These are phyloP conservation scores for Muschampia plurimacula DNA, from an alignment of 2,888 invertebrate genomes.

Conservation along the genomic window DNA sequence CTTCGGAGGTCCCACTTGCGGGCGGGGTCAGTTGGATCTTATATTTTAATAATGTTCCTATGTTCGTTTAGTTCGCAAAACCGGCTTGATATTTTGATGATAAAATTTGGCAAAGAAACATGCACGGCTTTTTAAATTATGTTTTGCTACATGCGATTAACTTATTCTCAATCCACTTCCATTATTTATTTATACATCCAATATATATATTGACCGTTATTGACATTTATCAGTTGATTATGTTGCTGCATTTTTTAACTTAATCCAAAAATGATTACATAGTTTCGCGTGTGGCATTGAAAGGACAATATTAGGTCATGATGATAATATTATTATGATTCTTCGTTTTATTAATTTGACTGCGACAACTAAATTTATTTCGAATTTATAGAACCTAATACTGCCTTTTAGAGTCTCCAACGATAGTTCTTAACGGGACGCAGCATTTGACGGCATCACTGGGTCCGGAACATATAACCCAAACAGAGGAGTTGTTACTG, in stretches of 20 bases:
- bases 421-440: slow-evolving; percentile 94
- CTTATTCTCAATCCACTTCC: neutral
- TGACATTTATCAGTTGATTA: neutral
- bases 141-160: slow-evolving; percentile 1
- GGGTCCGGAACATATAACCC: slow-evolving; percentile 91
- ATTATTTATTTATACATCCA: neutral
- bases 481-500: slow-evolving; percentile 95
- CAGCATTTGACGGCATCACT: slow-evolving; percentile 93
- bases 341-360: neutral
- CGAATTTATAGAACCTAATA: neutral
- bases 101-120: neutral
- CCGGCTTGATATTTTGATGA: neutral
- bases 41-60: neutral
- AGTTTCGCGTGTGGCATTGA: slow-evolving; percentile 8
- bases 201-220: neutral
- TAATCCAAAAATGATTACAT: slow-evolving; percentile 2
- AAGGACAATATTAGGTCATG: neutral
- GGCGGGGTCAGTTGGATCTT: slow-evolving; percentile 86
- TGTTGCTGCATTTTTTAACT: neutral
- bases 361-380: neutral
- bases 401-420: slow-evolving; percentile 90
- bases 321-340: neutral
- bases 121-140: neutral
- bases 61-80: slow-evolving; percentile 3
- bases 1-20: slow-evolving; percentile 95